Base-by-base conservation (phyloP, 2,113 vertebrate genomes). In the Colinus virginianus region DNA sequence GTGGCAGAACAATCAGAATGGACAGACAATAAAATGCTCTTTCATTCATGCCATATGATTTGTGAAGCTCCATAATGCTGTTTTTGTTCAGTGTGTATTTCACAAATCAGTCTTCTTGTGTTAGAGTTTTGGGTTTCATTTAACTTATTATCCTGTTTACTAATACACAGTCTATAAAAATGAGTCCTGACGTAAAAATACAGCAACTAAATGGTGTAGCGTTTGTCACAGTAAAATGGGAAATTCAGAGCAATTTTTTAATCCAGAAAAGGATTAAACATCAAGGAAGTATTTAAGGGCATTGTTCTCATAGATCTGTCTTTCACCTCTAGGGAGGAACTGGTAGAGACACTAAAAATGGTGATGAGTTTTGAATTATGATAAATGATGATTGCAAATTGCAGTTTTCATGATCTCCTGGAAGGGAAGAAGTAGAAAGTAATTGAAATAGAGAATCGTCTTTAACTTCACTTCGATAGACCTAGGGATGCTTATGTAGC, bases 1-100 rank as follows among this genome's bases (percentile, higher is more conserved):
- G 90, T 10, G 55, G 67, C 88, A 74, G 92, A 89, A n/a, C 71
- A 93, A 89, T 84, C 64, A 40, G 74, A 82, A 84, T 43, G 62
- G 48, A 42, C 62, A 76, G 36, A 23, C 51, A 66, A 56, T 58
- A n/a, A 55, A 87, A 75, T 76, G 19, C 64, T 74, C 20, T 63
- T 86, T 70, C 63, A 48, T 74, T 74, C 58, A 30, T 75, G 6
- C 70, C 23, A 34, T 30, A 78, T 32, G 92, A 93, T 93, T 88
- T 0, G 0, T 82, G 49, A 84, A 11, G 49, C 68, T 82, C 94
- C 63, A 53, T 58, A 87, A 84, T 45, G 59, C 45, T 58, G 9
- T 0, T 49, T 84, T 86, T 72, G 67, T 30, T 78, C 53, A 32
- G 23, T 48, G 9, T 1, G 0, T 75, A 15, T 84, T 93, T 92